Percentiles rank a stretch among this genome's conserved stretches.
phyloP scores from a whole-genome alignment of 1,140 invertebrate species.

The Stratiolaelaps scimitus region DNA sequence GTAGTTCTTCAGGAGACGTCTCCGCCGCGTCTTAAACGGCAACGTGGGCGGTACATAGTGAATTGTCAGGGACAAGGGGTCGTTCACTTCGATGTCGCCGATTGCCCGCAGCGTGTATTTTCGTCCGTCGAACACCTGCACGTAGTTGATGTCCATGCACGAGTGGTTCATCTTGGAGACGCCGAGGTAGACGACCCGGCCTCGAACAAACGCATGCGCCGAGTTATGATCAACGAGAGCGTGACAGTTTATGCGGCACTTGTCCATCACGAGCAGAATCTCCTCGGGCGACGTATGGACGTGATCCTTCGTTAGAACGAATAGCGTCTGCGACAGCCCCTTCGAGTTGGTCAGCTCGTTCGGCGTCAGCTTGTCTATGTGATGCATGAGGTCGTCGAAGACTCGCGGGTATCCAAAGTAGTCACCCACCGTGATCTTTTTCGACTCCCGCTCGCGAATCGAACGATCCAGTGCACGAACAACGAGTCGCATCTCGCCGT shows the following conservation, averaged over 20 bases:
- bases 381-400: background rate
- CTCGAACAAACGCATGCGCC: background rate
- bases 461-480: conserved; percentile 1
- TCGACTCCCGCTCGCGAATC: background rate
- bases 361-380: background rate
- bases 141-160: background rate
- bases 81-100: background rate
- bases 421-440: background rate
- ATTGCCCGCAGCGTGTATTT: background rate
- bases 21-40: background rate
- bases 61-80: background rate
- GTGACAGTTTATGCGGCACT: conserved; percentile 14
- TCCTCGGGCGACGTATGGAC: background rate
- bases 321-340: background rate
- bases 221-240: conserved; percentile 11
- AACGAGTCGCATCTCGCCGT: conserved; percentile 2
- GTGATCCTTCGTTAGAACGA: background rate
- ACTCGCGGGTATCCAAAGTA: background rate
- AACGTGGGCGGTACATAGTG: conserved; percentile 14
- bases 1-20: background rate
- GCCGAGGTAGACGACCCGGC: conserved; percentile 5
- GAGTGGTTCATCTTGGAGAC: conserved; percentile 13
- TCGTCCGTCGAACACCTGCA: conserved; percentile 18
- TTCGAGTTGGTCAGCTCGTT: background rate
- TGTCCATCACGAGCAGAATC: background rate